phyloP scores from a whole-genome alignment of 2,888 invertebrate species.

The Petrophora chlorosata region DNA sequence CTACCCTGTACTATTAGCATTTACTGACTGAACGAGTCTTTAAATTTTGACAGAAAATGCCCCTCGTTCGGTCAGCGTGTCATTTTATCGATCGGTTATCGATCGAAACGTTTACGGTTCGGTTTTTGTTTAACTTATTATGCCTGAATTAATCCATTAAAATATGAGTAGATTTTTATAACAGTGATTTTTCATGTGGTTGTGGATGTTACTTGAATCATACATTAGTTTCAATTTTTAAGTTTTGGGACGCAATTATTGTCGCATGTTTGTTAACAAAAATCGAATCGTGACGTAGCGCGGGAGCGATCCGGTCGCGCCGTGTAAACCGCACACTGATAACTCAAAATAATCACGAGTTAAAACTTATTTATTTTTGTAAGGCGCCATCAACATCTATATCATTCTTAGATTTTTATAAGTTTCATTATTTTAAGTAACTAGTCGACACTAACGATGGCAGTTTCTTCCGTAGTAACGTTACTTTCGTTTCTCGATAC shows the following conservation, averaged over 20 bases:
- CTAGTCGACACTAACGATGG: conserved; percentile 36
- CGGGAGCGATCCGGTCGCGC: not conserved
- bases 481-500: conserved; percentile 3
- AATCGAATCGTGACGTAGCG: conserved; percentile 19
- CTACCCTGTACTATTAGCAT: not conserved
- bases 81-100: conserved; percentile 6
- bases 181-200: not conserved
- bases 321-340: conserved; percentile 2
- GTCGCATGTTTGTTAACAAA: conserved; percentile 6
- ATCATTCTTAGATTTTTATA: conserved; percentile 2
- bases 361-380: conserved; percentile 29
- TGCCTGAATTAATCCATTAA: too few relatives aligned
- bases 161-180: not conserved
- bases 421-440: conserved; percentile 27
- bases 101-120: conserved; percentile 16
- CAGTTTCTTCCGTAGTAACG: conserved; percentile 32
- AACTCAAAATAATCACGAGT: conserved; percentile 10
- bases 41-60: not conserved
- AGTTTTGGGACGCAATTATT: too few relatives aligned
- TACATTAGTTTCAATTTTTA: too few relatives aligned
- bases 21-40: conserved; percentile 5
- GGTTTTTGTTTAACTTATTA: conserved; percentile 30
- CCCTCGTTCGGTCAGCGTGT: conserved; percentile 10
- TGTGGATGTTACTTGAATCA: too few relatives aligned
- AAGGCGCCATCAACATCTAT: conserved; percentile 12